Evolutionary conservation across 1,140 invertebrate genomes (phyloP), one percentile per base, ranked within the genome.

Genomic region (Gerris buenoi): DNA sequence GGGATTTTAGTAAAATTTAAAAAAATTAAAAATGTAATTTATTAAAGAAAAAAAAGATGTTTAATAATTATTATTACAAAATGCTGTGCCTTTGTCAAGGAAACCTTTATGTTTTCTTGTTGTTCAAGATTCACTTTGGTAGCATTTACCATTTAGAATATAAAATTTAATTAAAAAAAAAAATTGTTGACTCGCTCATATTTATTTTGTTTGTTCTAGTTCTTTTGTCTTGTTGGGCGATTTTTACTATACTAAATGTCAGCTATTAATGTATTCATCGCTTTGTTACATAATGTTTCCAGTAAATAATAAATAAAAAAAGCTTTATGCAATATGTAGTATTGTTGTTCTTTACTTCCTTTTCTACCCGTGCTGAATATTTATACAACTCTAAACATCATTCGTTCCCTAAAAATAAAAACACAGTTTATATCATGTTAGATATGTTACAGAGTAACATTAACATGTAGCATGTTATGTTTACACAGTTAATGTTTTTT

Each of bases 1-100:
- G 60, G 27, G 58, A 28, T 65, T 65, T 61, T 65, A 46, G 25
- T 58, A 60, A 27, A 29, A 46, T 29, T 27, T 65, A 46, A 23
- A 28, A 60, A 27, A 29, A 46, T 29, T 27, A 60, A 57, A 28
- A 2, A n/a, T 27, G 22, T 64, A 59, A 22, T 13, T 58, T 33
- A n/a, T 22, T 57, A 26, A 63, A 63, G 2, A 28, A 14, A 27
- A 61, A 61, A 59, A 25, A 22, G 22, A 59, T 14, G 14, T 22
- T 23, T 10, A 61, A 61, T 61, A 22, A 10, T 3, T 61, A 10
- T 10, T 22, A 61, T 10, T 22, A 10, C n/a, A 63, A 29, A 27
- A 13, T n/a, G 27, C 66, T 33, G 15, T 23, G 28, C 63, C 22
- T 29, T 33, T 63, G n/a, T 56, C 33, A 18, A 46, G 33, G 33